These are phyloP conservation scores for Pelecanus crispus DNA, from an alignment of 2,113 vertebrate species.

Conservation along the genomic window DNA sequence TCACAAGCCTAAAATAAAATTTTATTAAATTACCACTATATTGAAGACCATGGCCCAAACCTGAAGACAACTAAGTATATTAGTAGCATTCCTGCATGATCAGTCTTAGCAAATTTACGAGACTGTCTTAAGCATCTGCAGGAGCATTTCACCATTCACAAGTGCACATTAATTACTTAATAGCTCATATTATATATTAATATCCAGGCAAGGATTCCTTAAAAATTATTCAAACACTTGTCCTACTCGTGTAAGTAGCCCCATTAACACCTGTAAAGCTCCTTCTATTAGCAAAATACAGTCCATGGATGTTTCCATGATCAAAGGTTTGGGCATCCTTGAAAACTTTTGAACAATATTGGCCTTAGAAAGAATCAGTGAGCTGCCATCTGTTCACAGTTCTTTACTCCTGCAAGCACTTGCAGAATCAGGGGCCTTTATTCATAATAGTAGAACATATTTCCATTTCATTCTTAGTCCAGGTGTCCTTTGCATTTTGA, in stretches of 20 bases:
- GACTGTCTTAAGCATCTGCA: not conserved
- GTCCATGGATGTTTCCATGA: not conserved
- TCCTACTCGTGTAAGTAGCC: not conserved
- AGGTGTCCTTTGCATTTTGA: not conserved
- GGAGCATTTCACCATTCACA: not conserved
- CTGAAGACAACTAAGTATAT: not conserved
- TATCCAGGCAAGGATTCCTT: not conserved
- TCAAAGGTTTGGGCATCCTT: not conserved
- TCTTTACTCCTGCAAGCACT: not conserved
- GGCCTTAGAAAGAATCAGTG: not conserved
- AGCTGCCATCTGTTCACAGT: not conserved
- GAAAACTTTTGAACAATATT: not conserved
- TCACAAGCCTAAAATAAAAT: constrained; percentile 64
- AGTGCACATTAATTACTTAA: constrained; percentile 25
- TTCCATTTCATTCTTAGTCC: not conserved
- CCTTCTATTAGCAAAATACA: not conserved
- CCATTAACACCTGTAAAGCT: not conserved
- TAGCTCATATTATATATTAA: constrained; percentile 1
- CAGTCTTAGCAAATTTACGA: not conserved
- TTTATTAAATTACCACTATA: constrained; percentile 61
- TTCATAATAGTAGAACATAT: not conserved
- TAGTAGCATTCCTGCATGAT: not conserved
- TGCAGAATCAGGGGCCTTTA: not conserved
- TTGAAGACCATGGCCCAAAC: constrained; percentile 31
- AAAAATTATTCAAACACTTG: not conserved